These are phyloP conservation scores for Poecilia picta DNA, from an alignment of 2,797 vertebrate species.

Conservation along the genomic window DNA sequence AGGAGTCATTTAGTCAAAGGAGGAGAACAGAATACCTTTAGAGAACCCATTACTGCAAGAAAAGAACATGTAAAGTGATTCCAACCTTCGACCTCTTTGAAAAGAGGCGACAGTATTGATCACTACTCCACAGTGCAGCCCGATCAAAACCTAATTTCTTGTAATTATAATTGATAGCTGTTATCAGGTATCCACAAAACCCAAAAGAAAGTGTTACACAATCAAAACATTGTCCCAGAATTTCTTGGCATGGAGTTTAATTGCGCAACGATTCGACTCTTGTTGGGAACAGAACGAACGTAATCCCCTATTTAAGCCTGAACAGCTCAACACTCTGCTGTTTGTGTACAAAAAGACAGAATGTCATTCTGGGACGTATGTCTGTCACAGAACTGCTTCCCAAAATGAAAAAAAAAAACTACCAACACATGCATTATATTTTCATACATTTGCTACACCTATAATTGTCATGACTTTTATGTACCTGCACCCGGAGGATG, in stretches of 20 bases:
- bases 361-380: constrained; percentile 10
- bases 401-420: background rate
- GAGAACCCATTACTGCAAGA: background rate
- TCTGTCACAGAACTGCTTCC: background rate
- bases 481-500: background rate
- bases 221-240: constrained; percentile 13
- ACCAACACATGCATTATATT: background rate
- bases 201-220: background rate
- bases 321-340: constrained; percentile 26
- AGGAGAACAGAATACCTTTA: background rate
- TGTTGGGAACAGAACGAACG: constrained; percentile 12
- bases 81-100: background rate
- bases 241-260: constrained; percentile 12
- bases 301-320: constrained; percentile 38
- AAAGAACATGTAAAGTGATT: background rate
- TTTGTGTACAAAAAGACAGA: constrained; percentile 26
- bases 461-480: background rate
- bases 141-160: background rate
- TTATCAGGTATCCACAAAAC: background rate
- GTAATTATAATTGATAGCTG: background rate
- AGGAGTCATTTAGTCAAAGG: background rate
- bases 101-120: background rate
- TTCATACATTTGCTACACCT: background rate
- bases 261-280: constrained; percentile 28
- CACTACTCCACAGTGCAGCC: background rate